Conservation (phyloP, 2,113 vertebrate genomes). For the Hyla sarda region DNA sequence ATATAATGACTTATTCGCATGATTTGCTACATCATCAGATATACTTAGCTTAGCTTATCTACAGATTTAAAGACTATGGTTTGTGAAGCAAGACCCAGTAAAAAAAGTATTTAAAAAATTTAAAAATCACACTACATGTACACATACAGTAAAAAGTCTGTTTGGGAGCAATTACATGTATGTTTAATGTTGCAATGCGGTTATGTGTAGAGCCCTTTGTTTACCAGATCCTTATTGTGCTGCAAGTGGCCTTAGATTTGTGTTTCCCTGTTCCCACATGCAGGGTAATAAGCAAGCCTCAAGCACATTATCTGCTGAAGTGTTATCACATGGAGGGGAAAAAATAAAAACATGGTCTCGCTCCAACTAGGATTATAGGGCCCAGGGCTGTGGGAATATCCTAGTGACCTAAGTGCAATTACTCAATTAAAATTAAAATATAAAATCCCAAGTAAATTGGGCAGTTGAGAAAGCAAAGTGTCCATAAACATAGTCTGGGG, state of each 20-base stretch:
- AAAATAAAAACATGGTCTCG: background rate
- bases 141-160: conserved; percentile 8
- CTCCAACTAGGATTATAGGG: conserved; percentile 5
- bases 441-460: conserved; percentile 36
- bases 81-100: background rate
- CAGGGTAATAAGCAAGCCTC: conserved; percentile 8
- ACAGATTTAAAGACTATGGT: background rate
- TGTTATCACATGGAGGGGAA: background rate
- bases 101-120: background rate
- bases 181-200: conserved; percentile 22
- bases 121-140: background rate
- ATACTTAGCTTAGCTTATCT: background rate
- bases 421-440: conserved; percentile 47
- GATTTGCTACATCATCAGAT: background rate
- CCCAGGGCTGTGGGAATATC: conserved; percentile 10
- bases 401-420: conserved; percentile 49
- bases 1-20: background rate
- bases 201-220: conserved; percentile 49
- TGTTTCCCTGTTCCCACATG: conserved; percentile 2
- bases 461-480: conserved; percentile 1
- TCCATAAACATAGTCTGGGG: conserved; percentile 36
- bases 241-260: conserved; percentile 30
- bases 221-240: conserved; percentile 30
- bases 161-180: conserved; percentile 3
- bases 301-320: conserved; percentile 31